Evolutionary conservation across 2,113 vertebrate species (phyloP), one percentile per base, ranked within the genome.

Genomic region (Ranitomeya variabilis): DNA sequence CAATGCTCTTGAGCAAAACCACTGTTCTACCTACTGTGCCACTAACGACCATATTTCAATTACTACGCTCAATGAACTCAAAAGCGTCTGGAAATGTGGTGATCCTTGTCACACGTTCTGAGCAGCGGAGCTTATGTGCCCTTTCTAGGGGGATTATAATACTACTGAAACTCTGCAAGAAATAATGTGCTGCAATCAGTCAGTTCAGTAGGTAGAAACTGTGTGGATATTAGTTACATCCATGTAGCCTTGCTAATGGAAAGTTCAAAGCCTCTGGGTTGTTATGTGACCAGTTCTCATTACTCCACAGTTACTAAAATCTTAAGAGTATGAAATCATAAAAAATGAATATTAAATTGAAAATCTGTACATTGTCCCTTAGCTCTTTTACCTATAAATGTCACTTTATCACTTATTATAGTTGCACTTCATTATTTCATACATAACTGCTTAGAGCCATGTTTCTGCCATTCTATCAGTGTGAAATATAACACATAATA

Each of bases 1-100:
- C 76, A 87, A 52, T 79, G 60, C 85, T 55, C 76, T 67, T 86
- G 74, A 79, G 74, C 76, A 67, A 66, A 54, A 79, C 76, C 59
- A 64, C 57, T 86, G 60, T 55, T 67, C 85, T 79, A 26, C 21
- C 23, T 69, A 26, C 45, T 54, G 51, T 78, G 21, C 76, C 45
- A 87, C 76, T 87, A 87, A 87, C 62, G 64, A 71, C 82, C 82
- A 84, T 87, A 67, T 87, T 87, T 87, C 85, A 87, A 87, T 87
- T 87, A 87, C 51, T 45, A 78, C 80, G 85, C 71, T 87, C 85
- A 87, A 64, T 79, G 76, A 87, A 77, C 85, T 87, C 76, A 78
- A 51, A 60, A 80, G 76, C 13, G 51, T 78, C 74, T 79, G 76
- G 37, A 87, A 80, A 87, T 55, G 76, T 79, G 76, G 85, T 87